A percentile compares a stretch with the other conserved stretches of the same genome.
Conservation (phyloP, 2,113 vertebrate genomes). For the Ameiurus melas region DNA sequence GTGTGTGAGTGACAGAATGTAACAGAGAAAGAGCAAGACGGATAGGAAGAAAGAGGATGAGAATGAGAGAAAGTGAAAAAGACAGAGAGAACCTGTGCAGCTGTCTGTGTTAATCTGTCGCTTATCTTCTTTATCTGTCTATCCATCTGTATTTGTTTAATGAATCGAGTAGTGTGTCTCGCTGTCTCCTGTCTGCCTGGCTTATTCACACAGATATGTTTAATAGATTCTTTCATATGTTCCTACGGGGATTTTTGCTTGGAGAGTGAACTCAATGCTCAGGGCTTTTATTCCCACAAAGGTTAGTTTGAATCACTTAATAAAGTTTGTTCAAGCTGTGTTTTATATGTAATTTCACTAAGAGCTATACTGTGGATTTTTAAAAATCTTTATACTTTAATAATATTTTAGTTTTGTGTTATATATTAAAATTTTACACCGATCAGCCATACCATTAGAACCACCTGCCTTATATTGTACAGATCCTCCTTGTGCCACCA, state of each 20-base stretch:
- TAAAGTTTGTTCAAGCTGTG: background rate
- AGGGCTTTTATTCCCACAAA: background rate
- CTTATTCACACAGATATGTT: background rate
- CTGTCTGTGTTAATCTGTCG: constrained; percentile 68
- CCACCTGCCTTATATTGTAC: too few species aligned
- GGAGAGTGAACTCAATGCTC: background rate
- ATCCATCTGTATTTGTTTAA: constrained; percentile 72
- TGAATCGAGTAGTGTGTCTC: constrained; percentile 67
- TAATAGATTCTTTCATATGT: background rate
- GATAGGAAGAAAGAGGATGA: background rate
- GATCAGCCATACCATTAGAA: too few species aligned
- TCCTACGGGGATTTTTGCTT: background rate
- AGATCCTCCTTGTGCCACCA: too few species aligned
- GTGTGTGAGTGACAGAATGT: background rate
- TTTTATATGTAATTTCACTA: background rate
- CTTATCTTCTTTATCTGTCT: constrained; percentile 68
- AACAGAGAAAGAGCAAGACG: background rate
- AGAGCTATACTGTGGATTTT: background rate
- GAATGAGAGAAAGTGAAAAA: constrained; percentile 41
- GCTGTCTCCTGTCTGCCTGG: constrained; percentile 57
- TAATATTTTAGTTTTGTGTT: too few species aligned
- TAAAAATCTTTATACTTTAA: too few species aligned
- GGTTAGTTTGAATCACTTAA: background rate
- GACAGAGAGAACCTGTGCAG: constrained; percentile 64
- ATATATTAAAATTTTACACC: too few species aligned